Conservation (phyloP, 2,888 invertebrate species). For the Cataglyphis cursor region DNA sequence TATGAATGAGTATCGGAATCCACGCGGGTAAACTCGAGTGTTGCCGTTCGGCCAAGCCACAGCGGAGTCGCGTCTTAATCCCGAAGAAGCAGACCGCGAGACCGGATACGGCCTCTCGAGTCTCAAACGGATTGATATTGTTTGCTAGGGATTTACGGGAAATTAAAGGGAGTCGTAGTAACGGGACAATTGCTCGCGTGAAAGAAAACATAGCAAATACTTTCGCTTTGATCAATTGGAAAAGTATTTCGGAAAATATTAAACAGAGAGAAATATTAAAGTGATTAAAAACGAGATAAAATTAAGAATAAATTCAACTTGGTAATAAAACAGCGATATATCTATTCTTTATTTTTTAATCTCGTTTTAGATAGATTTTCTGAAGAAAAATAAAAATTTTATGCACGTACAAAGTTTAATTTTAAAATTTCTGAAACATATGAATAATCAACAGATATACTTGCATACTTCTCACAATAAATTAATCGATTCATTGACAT, state of each 20-base stretch:
- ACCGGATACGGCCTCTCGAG: conserved; percentile 66
- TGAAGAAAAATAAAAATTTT: background rate
- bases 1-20: conserved; percentile 63
- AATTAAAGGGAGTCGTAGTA: conserved; percentile 9
- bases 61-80: conserved; percentile 45
- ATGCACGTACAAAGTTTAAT: background rate
- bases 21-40: conserved; percentile 58
- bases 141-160: conserved; percentile 42
- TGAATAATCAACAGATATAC: background rate
- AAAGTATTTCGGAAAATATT: background rate
- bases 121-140: conserved; percentile 41
- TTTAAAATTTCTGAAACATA: conserved; percentile 17
- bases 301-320: background rate
- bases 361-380: background rate
- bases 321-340: background rate
- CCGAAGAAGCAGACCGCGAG: conserved; percentile 34
- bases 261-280: conserved; percentile 1
- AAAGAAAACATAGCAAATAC: background rate
- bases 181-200: background rate
- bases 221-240: background rate
- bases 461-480: conserved; percentile 36
- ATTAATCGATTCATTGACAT: conserved; percentile 28
- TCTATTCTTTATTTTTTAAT: background rate
- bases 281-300: background rate
- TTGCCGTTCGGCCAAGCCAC: conserved; percentile 9